Percentiles rank a stretch among this genome's conserved stretches.
Conservation (phyloP, 1,140 invertebrate species). For the Propsilocerus akamusi region DNA sequence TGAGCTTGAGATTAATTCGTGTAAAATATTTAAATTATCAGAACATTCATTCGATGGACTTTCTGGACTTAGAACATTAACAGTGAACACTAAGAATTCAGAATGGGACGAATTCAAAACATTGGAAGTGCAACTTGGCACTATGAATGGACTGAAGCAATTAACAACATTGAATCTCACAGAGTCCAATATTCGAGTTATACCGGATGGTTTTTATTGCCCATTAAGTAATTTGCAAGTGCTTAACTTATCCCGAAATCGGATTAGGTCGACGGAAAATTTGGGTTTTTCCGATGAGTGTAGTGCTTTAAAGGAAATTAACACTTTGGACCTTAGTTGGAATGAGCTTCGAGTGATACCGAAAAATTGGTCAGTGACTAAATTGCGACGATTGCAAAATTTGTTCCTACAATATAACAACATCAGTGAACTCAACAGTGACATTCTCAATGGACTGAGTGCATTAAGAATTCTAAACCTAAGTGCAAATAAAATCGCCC, state of each 20-base stretch:
- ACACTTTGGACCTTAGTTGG: conserved; percentile 54
- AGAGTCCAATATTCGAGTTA: conserved; percentile 58
- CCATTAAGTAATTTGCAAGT: conserved; percentile 55
- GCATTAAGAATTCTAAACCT: conserved; percentile 63
- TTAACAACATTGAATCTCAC: conserved; percentile 59
- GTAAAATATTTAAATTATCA: conserved; percentile 60
- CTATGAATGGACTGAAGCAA: conserved; percentile 52
- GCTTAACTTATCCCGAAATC: conserved; percentile 67
- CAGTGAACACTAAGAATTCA: conserved; percentile 52
- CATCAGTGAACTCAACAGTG: conserved; percentile 57
- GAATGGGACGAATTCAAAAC: conserved; percentile 55
- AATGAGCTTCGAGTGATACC: conserved; percentile 53
- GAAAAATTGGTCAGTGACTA: conserved; percentile 49
- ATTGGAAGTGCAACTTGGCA: conserved; percentile 43
- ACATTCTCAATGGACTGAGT: conserved; percentile 52
- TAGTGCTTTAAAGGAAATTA: conserved; percentile 36
- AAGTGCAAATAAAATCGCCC: conserved; percentile 59
- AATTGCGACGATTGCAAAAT: conserved; percentile 51
- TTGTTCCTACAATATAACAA: conserved; percentile 66
- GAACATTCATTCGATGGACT: conserved; percentile 57
- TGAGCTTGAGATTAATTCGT: conserved; percentile 51
- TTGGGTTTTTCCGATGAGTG: conserved; percentile 44
- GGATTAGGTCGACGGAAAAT: conserved; percentile 49
- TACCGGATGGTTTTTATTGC: conserved; percentile 59
- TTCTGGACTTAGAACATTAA: conserved; percentile 49